Base-by-base conservation (phyloP, 2,888 invertebrate species). In the Hydroisotoma schaefferi region DNA sequence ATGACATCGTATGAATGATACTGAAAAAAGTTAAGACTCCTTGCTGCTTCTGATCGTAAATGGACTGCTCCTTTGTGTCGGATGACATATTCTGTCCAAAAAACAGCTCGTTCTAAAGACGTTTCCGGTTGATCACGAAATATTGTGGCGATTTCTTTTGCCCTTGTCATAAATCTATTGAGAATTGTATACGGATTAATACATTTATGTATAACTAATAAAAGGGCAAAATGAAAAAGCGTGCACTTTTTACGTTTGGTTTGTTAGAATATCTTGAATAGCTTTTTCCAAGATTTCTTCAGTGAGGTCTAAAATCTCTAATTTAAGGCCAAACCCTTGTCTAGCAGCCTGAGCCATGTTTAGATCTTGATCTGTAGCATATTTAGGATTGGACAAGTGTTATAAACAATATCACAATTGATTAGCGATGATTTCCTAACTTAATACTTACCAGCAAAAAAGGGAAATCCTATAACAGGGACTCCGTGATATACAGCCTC, bases 401-500 rank as follows among this genome's bases (percentile, higher is more conserved):
- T n/a, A n/a, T n/a, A n/a, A n/a, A n/a, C n/a, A n/a, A n/a, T n/a
- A n/a, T n/a, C n/a, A n/a, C n/a, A n/a, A n/a, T n/a, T n/a, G n/a
- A n/a, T n/a, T n/a, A n/a, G n/a, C n/a, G n/a, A n/a, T n/a, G n/a
- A n/a, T n/a, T n/a, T n/a, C n/a, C n/a, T n/a, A n/a, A n/a, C n/a
- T n/a, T n/a, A n/a, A n/a, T n/a, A n/a, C n/a, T 33, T 33, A 33
- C 33, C 33, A 10, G 33, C 6, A 33, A 33, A 33, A 15, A 33
- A 33, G 15, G 33, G 33, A 10, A 33, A 10, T 33, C 15, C 15
- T 33, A 33, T 33, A 33, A 10, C 33, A 33, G 84, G 84, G 0
- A 84, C 80, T 18, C 81, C 84, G 70, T 84, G 78, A 73, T 78
- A 84, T 46, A 79, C 78, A 0, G 85, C 80, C 75, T 86, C 86